Base-by-base conservation (phyloP, 64 coral and sea anemone genomes). In the Dendrophyllia cribrosa region DNA sequence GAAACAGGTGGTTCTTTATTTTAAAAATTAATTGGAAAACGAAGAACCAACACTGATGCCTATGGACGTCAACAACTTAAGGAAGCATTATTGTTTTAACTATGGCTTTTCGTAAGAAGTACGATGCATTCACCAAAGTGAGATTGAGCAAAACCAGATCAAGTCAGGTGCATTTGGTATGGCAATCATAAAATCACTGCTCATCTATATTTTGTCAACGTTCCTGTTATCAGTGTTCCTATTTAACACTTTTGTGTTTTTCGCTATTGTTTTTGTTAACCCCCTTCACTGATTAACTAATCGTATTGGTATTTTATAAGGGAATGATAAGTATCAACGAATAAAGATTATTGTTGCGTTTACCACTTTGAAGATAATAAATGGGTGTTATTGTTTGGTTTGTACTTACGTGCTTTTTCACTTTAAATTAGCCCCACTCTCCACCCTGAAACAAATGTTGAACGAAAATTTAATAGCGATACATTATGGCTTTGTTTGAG, bases 1-100 rank as follows among this genome's bases (percentile, higher is more conserved):
- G 79, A 62, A 24, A 70, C 47, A 70, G 89, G 9, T 92, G 90
- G 90, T 92, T 74, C 55, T 59, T 50, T 59, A 74, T 85, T 64
- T 17, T 64, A 43, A 71, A 68, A n/a, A 92, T 86, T 63, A 85
- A 92, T 64, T 92, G 70, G 80, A 91, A 78, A 56, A 0, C 12
- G 43, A 72, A 72, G 43, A 72, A 26, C 70, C 70, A 72, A 15
- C 34, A 26, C 5, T 72, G 43, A 72, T 45, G 70, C 43, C 70
- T 9, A 9, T 56, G 7, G 53, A 56, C 34, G 53, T 56, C 12
- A 8, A 56, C 53, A 6, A 6, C 3, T 56, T 34, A 34, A 69
- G 66, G n/a, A 1, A 69, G 5, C 22, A 69, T 69, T 24, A 69
- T 7, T 69, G 66, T 69, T 24, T 69, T 69, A 20, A 69, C 22